Evolutionary conservation across 2,113 vertebrate species (phyloP).

Genomic region (Ahaetulla prasina): DNA sequence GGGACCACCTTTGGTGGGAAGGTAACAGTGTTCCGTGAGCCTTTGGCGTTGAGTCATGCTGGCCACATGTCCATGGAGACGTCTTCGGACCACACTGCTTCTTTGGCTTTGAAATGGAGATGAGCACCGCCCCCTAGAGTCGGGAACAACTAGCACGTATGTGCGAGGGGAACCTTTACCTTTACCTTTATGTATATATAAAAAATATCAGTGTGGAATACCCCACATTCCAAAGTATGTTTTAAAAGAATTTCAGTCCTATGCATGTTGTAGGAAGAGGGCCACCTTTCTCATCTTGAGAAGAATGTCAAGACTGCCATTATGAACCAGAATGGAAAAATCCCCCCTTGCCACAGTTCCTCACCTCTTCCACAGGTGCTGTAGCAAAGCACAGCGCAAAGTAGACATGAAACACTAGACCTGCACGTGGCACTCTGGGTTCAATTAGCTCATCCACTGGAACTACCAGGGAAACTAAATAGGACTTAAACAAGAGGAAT

Average conservation of each 20-base stretch:
- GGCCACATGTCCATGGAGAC: no score
- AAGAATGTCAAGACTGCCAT: constrained; percentile 24
- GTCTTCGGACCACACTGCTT: no score
- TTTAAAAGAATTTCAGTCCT: neutral
- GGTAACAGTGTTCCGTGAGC: no score
- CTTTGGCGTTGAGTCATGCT: no score
- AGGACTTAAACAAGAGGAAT: constrained; percentile 65
- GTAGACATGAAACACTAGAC: constrained; percentile 56
- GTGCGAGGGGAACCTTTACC: no score
- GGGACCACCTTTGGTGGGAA: no score
- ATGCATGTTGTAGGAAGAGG: neutral
- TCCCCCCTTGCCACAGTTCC: constrained; percentile 27
- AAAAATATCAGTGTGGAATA: neutral
- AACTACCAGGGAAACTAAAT: constrained; percentile 66
- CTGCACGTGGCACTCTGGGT: constrained; percentile 51
- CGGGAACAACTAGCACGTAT: no score
- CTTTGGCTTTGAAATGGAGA: no score
- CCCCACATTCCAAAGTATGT: neutral
- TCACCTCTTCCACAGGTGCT: constrained; percentile 57
- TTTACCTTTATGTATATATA: neutral
- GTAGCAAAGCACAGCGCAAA: constrained; percentile 33
- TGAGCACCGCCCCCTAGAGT: no score
- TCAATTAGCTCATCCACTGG: constrained; percentile 67
- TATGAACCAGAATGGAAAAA: neutral
- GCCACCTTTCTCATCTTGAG: neutral